A percentile compares a stretch with the other conserved stretches of the same genome.
Evolutionary conservation across 2,113 vertebrate genomes (phyloP).

Genomic region (Arvicanthis niloticus): DNA sequence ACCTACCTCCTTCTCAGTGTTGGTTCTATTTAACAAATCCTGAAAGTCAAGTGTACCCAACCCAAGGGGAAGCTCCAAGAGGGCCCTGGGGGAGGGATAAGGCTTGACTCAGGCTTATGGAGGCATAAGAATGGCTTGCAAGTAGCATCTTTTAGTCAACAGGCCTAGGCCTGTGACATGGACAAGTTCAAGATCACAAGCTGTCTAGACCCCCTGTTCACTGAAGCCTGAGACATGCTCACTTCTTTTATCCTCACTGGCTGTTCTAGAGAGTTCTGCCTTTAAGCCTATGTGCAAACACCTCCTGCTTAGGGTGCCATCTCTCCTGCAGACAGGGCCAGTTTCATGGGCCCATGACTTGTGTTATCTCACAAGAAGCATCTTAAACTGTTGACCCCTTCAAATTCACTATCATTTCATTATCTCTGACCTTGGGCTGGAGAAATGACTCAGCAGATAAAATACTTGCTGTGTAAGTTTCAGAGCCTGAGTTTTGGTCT

Average conservation of each 20-base stretch:
- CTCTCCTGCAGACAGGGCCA: not conserved
- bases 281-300: not conserved
- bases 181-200: not conserved
- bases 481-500: not conserved
- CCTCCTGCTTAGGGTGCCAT: not conserved
- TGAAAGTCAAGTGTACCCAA: not conserved
- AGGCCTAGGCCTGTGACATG: accelerated
- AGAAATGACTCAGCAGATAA: not conserved
- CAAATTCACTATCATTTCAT: not conserved
- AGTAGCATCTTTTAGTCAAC: accelerated
- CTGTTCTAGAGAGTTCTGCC: not conserved
- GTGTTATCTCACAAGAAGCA: not conserved
- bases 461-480: not conserved
- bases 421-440: not conserved
- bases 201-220: not conserved
- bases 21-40: not conserved
- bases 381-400: not conserved
- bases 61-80: not conserved
- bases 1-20: accelerated
- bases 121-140: not conserved
- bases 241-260: not conserved
- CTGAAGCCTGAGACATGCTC: not conserved
- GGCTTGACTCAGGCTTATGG: not conserved
- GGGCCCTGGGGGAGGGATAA: not conserved
- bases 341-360: accelerated